Base-by-base conservation (phyloP, 2,888 invertebrate genomes). In the Tetragonisca angustula region DNA sequence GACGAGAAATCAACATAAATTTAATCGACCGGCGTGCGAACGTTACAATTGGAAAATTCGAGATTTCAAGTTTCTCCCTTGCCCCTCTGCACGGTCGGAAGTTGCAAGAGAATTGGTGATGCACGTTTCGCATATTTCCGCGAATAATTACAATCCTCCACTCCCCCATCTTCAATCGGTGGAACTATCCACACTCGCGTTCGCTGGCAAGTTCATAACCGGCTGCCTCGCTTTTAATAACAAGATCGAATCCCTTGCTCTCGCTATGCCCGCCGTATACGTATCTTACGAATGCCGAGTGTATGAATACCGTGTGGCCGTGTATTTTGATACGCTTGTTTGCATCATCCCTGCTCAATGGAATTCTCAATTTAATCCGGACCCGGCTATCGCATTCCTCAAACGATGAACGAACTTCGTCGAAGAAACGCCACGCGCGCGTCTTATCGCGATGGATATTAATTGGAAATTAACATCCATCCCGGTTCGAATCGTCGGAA, bases 321-420 rank as follows among this genome's bases (percentile, higher is more conserved):
- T 76, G 72, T 32, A 24, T 81, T 76, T 81, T 62, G 85, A 81
- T 81, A 85, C 81, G 78, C 72, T 85, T 80, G 76, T 77, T 81
- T 74, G 81, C 77, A 54, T 61, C 81, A 49, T 52, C 69, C 72
- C 50, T 56, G 67, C 71, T 36, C 65, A 19, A 74, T 81, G 85
- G 82, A 88, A 87, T 84, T 85, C 88, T 79, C 88, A 79, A 89
- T 88, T 85, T 85, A 83, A 80, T 49, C 74, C 56, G 71, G 11
- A 32, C 62, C 83, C 54, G 0, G 77, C 73, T 88, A 83, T 83
- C 88, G 79, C 85, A 85, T 88, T 87, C 82, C 85, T 54, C 76
- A 62, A 80, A 68, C 85, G 71, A 68, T 71, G 56, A 76, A 24
- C 68, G 32, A 32, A 32, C n/a, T n/a, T 59, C 27, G 61, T 61